A percentile compares a stretch with the other conserved stretches of the same genome.
Conservation (phyloP, 2,113 vertebrate genomes). For the Sclerurus mexicanus region DNA sequence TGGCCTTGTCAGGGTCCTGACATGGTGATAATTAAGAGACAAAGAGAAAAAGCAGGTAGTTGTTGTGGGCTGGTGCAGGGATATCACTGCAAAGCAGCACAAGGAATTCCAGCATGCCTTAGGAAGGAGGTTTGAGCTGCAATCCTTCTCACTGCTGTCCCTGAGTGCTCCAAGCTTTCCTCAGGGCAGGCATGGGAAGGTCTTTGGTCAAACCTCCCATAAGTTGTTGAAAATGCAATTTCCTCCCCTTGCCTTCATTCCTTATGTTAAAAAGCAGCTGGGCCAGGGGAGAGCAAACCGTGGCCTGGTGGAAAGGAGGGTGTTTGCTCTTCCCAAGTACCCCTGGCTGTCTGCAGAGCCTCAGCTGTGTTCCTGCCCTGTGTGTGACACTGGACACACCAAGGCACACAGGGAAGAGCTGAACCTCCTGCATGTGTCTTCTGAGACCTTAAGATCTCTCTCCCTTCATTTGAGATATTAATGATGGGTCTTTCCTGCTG, state of each 20-base stretch:
- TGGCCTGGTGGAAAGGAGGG: not conserved
- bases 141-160: not conserved
- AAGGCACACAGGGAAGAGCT: not conserved
- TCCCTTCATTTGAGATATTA: not conserved
- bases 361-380: not conserved
- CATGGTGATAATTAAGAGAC: not conserved
- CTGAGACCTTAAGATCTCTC: not conserved
- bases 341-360: not conserved
- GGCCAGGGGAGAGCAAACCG: not conserved
- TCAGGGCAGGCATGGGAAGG: not conserved
- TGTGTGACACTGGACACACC: not conserved
- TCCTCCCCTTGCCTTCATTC: not conserved
- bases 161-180: not conserved
- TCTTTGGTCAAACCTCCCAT: not conserved
- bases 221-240: not conserved
- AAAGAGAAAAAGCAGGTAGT: not conserved
- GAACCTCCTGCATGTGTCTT: not conserved
- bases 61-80: not conserved
- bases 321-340: not conserved
- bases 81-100: not conserved
- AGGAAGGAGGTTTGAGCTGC: not conserved
- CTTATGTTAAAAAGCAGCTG: not conserved
- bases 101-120: not conserved
- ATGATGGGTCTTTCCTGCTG: not conserved
- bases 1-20: not conserved